Evolutionary conservation across 1,140 invertebrate genomes (phyloP).

Genomic region (Lepidotrigona ventralis): DNA sequence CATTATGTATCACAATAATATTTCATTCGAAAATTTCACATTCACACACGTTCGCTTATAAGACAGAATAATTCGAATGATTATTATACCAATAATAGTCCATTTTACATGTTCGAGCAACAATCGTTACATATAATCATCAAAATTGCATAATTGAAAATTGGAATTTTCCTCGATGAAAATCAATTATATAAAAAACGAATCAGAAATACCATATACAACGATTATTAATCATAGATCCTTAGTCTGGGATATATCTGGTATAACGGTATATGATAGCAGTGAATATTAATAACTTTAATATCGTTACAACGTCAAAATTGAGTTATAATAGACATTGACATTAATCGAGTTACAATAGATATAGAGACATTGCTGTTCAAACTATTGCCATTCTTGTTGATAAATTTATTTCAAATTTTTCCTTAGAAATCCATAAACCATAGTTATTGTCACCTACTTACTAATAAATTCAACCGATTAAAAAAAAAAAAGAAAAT

Average conservation of each 20-base stretch:
- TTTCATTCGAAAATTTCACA: conserved; percentile 37
- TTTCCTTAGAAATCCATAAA: conserved; percentile 14
- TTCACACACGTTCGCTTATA: conserved; percentile 11
- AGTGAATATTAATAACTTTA: conserved; percentile 30
- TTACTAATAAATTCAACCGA: conserved; percentile 20
- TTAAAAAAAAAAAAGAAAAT: conserved; percentile 9
- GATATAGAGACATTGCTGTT: conserved; percentile 1
- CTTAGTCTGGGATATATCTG: conserved; percentile 10
- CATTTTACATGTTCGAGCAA: conserved; percentile 1
- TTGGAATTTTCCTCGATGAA: not conserved
- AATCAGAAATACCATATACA: not conserved
- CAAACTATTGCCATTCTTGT: conserved; percentile 9
- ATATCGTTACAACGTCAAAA: conserved; percentile 25
- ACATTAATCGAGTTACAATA: conserved; percentile 6
- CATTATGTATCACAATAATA: conserved; percentile 61
- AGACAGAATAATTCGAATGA: conserved; percentile 19
- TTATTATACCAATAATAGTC: conserved; percentile 30
- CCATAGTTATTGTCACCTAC: conserved; percentile 53
- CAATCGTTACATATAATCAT: not conserved
- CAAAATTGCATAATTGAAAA: conserved; percentile 14
- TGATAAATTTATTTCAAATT: not conserved
- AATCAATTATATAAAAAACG: conserved; percentile 5
- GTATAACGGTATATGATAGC: conserved; percentile 7
- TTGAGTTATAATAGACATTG: not conserved
- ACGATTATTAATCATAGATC: conserved; percentile 5